Base-by-base conservation (phyloP, 1,140 invertebrate genomes). In the Proales similis region DNA sequence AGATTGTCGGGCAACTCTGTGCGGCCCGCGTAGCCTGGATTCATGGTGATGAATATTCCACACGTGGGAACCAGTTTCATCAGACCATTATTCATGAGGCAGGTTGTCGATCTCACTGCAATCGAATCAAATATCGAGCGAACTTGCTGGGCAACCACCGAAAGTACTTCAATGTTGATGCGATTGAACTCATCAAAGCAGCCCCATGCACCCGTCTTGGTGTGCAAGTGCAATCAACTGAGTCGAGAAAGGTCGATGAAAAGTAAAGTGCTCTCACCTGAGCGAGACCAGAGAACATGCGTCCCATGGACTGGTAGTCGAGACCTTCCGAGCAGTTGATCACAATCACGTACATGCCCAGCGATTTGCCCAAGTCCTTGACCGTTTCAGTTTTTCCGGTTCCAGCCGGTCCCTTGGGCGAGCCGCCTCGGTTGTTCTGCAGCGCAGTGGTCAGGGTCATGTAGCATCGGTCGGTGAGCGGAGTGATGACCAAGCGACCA, bases 321-420 rank as follows among this genome's bases (percentile, higher is more conserved):
- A 77, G 67, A 61, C 73, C 74, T 64, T 78, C 75, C 5, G 74
- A 76, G 64, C 76, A 78, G 70, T 78, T 78, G 38, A 77, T 73
- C 1, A 78, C 74, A 49, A 78, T 76, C 64, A 78, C 75, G 60
- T 78, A 78, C 67, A 70, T 71, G 19, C 74, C 76, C 20, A 78
- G 67, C 27, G 71, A 66, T 65, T 77, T 77, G 2, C 76, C 76
- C 14, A 77, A 65, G 69, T 78, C 74, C 65, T 77, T 70, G 69
- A 6, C 83, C 1, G 87, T 89, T 74, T 89, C 87, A 0, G 86
- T 89, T 75, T 89, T 90, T n/a, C 87, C 87, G 0, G 86, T 89
- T 1, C 61, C 67, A 7, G 86, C 85, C 0, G 86, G 86, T n/a
- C 86, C 87, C 71, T 88, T 87, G 0, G 86, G 86, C 69, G 84